These are phyloP conservation scores for Choloepus hoffmanni DNA, from an alignment of 2,113 vertebrate genomes.

Conservation along the genomic window DNA sequence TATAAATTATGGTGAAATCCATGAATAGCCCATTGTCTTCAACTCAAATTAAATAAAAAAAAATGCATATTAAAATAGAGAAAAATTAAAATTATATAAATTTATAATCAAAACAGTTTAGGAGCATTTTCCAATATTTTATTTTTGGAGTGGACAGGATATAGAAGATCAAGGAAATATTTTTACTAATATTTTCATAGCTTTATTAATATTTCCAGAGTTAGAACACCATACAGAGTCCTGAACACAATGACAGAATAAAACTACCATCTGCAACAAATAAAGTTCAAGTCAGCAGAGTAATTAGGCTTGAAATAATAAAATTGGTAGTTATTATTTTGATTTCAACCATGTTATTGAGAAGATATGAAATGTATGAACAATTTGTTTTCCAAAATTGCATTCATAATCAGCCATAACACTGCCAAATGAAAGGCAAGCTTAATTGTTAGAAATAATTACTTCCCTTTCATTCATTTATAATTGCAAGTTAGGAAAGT, in stretches of 20 bases:
- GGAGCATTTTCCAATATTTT: not conserved
- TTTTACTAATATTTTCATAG: not conserved
- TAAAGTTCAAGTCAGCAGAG: not conserved
- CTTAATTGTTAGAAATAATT: not conserved
- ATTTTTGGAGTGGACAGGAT: not conserved
- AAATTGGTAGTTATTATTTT: not conserved
- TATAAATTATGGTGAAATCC: not conserved
- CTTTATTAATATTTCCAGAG: not conserved
- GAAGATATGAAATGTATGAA: not conserved
- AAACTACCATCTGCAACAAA: not conserved
- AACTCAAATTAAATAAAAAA: not conserved
- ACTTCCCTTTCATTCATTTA: not conserved
- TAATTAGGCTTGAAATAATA: not conserved
- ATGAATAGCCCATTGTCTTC: not conserved
- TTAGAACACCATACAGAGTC: not conserved
- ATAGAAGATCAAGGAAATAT: not conserved
- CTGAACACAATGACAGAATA: not conserved
- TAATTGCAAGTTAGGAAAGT: not conserved
- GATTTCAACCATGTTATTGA: not conserved
- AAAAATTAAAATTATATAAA: not conserved
- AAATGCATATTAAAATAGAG: not conserved
- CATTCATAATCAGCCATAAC: not conserved
- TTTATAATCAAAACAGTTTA: not conserved
- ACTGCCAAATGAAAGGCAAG: not conserved
- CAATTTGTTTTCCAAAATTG: not conserved